Base-by-base conservation (phyloP, 2,888 invertebrate species). In the Drosophila multiciliata region DNA sequence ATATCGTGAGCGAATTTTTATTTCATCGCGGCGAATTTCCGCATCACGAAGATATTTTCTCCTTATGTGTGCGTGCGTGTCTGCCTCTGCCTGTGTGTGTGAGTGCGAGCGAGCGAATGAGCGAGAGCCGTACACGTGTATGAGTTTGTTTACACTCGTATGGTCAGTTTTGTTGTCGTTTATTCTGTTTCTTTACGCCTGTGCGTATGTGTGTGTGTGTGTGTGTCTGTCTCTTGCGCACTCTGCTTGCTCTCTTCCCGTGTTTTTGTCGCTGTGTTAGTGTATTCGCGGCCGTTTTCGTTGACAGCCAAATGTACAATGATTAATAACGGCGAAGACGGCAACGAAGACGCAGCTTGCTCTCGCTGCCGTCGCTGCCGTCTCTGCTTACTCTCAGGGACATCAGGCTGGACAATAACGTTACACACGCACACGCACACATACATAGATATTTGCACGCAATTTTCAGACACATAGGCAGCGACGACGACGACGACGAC, bases 261-360 rank as follows among this genome's bases (percentile, higher is more conserved):
- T 55, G 23, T 26, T 45, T 57, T 73, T 66, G 67, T 58, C 71
- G 78, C 80, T 79, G 82, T 72, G 82, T 72, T 70, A 67, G 76
- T 81, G 74, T 81, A 83, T 91, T 90, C 88, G 89, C 90, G 91
- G 92, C 91, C 91, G 87, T 91, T 91, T 91, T 87, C 90, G 87
- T 87, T 90, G 92, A 92, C 92, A 92, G 91, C 87, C 87, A 92
- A 92, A 91, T 88, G 92, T 90, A 91, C 92, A 92, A 92, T 92
- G 92, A 92, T 92, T 92, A 92, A 92, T 92, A 91, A 90, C 89
- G 82, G 84, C 80, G 86, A 91, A 91, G 86, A 89, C 80, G 83
- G 83, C 81, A 73, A 87, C 82, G 87, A 86, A 83, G 89, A 86
- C 82, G 84, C 75, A 79, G 85, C 76, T 68, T 81, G 82, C 78